Evolutionary conservation across 2,113 vertebrate genomes (phyloP).

Genomic region (Columbina picui): DNA sequence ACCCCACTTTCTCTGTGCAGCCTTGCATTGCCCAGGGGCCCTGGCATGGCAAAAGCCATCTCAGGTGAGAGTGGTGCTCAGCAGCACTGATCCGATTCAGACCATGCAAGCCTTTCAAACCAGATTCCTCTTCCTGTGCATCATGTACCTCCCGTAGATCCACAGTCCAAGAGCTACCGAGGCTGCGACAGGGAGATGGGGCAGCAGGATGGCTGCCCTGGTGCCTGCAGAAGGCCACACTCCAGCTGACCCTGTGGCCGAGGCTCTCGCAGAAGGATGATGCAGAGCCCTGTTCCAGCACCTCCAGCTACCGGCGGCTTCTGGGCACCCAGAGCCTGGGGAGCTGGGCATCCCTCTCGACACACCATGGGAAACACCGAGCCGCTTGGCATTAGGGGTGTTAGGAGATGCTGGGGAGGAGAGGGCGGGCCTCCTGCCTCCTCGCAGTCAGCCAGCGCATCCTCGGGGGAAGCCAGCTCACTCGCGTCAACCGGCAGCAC

Average conservation of each 20-base stretch:
- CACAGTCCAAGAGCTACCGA: background rate
- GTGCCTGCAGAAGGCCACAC: background rate
- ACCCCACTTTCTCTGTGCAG: background rate
- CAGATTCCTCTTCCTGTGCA: background rate
- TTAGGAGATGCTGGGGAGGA: background rate
- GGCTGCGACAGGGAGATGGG: background rate
- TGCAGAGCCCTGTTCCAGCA: background rate
- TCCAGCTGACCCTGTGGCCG: background rate
- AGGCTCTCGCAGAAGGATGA: background rate
- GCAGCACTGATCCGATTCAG: background rate
- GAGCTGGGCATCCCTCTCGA: background rate
- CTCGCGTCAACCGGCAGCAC: background rate
- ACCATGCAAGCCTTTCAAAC: fast-evolving
- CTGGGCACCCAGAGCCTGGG: background rate
- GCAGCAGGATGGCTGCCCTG: fast-evolving
- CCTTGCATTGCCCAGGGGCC: background rate
- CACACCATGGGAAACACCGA: background rate
- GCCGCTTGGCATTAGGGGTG: background rate
- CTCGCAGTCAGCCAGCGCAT: background rate
- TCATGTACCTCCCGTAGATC: fast-evolving
- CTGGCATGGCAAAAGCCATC: background rate
- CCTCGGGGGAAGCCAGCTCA: background rate
- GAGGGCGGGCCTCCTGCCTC: background rate
- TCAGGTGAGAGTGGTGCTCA: background rate
- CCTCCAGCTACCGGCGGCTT: background rate